Evolutionary conservation across 2,113 vertebrate genomes (phyloP), one percentile per base, ranked within the genome.

Genomic region (Loxodonta africana): DNA sequence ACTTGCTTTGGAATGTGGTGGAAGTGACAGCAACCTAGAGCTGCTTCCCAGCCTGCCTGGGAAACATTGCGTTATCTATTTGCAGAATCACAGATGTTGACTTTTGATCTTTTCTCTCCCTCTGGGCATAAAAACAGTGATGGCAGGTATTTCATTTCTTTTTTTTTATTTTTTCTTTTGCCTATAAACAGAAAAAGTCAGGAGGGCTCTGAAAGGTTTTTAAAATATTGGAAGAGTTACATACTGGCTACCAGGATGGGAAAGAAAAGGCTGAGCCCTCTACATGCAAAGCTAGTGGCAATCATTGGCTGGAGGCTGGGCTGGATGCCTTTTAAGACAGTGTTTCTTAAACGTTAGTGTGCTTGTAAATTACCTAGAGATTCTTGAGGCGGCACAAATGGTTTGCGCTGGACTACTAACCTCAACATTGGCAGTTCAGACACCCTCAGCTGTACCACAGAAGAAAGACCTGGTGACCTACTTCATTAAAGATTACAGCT

Each of bases 61-160:
- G 98, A 98, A 98, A 98, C 95, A 80, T 83, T 95, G 97, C 96
- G 30, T 96, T 95, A 98, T 98, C 98, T 98, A 98, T 98, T 98
- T 98, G 98, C 96, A 97, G 98, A 97, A 97, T 96, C 98, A 96
- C 97, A 98, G 98, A 98, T 98, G 98, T 98, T 98, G 98, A 98
- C 98, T 97, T 98, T 97, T 97, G 98, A 97, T 98, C 95, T 91
- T 44, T 77, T 67, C 28, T 88, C 12, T 97, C 97, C 94, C 92
- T 91, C n/a, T n/a, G 94, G 96, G 84, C 88, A 87, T 97, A 82
- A 77, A 81, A 65, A 93, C 84, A 88, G 51, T 26, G 71, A 90
- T 48, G 92, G 95, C 25, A 63, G 77, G 87, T 48, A 94, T 85
- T 97, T 94, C 37, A 46, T 88, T 94, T 89, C 25, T 78, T 77